These are phyloP conservation scores for Cataglyphis cursor DNA, from an alignment of 2,888 invertebrate species.

Conservation along the genomic window DNA sequence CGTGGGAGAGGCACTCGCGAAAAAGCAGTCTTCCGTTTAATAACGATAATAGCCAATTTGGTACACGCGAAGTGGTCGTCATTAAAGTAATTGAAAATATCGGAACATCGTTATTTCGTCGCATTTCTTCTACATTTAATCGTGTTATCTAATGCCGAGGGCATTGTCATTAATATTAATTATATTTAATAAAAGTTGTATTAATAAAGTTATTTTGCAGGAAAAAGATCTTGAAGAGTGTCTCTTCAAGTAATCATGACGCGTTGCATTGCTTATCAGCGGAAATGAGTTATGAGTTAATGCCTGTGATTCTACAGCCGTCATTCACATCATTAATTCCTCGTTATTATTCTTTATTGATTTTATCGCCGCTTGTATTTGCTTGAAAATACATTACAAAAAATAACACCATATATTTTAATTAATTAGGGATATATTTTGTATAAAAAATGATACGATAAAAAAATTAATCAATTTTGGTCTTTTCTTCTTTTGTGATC, in stretches of 20 bases:
- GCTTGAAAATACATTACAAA: neutral
- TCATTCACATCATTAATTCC: slow-evolving; percentile 10
- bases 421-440: slow-evolving; percentile 9
- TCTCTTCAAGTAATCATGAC: neutral
- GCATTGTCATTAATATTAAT: slow-evolving; percentile 33
- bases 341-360: neutral
- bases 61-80: slow-evolving; percentile 63
- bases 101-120: slow-evolving; percentile 26
- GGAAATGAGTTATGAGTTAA: slow-evolving; percentile 19
- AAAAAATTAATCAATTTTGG: slow-evolving; percentile 3
- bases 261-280: neutral
- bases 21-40: slow-evolving; percentile 65
- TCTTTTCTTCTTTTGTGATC: neutral
- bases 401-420: neutral
- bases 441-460: neutral
- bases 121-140: slow-evolving; percentile 25
- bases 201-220: slow-evolving; percentile 7
- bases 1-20: slow-evolving; percentile 32
- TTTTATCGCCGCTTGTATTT: neutral
- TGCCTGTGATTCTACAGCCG: neutral
- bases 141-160: neutral
- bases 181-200: slow-evolving; percentile 16
- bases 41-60: slow-evolving; percentile 78
- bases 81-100: slow-evolving; percentile 77
- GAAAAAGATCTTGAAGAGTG: neutral